A percentile compares a stretch with the other conserved stretches of the same genome.
These are phyloP conservation scores for Phlogophora meticulosa DNA, from an alignment of 2,888 invertebrate genomes.

Conservation along the genomic window DNA sequence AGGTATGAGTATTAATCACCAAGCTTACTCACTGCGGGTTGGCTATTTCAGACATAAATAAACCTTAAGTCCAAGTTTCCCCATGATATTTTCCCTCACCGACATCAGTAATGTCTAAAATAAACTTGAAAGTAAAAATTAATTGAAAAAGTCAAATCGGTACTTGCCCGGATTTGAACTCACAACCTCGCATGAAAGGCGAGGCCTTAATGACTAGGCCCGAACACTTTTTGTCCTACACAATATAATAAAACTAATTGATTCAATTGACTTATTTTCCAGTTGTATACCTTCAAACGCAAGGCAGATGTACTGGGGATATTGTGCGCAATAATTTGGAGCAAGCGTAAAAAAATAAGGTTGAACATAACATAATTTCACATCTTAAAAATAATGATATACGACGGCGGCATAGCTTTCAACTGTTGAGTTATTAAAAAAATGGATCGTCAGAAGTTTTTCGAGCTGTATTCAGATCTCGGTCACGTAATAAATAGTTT, in stretches of 20 bases:
- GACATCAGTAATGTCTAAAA: too few relatives aligned
- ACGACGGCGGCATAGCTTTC: background rate
- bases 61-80: too few relatives aligned
- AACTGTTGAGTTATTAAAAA: slow-evolving; percentile 11
- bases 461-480: slow-evolving; percentile 46
- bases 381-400: slow-evolving; percentile 22
- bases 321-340: slow-evolving; percentile 17
- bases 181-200: too few relatives aligned
- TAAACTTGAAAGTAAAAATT: too few relatives aligned
- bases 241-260: background rate
- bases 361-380: background rate
- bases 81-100: too few relatives aligned
- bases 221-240: background rate
- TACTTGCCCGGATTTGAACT: too few relatives aligned
- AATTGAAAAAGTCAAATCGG: too few relatives aligned
- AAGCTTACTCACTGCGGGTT: too few relatives aligned
- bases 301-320: slow-evolving; percentile 43
- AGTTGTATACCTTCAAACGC: slow-evolving; percentile 44
- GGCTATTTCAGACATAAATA: too few relatives aligned
- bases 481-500: slow-evolving; percentile 61
- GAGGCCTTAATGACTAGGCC: too few relatives aligned
- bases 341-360: background rate
- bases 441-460: slow-evolving; percentile 39
- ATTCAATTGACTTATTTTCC: slow-evolving; percentile 27
- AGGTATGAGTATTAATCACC: too few relatives aligned